These are phyloP conservation scores for Rostratula benghalensis DNA, from an alignment of 2,113 vertebrate species.

Conservation along the genomic window DNA sequence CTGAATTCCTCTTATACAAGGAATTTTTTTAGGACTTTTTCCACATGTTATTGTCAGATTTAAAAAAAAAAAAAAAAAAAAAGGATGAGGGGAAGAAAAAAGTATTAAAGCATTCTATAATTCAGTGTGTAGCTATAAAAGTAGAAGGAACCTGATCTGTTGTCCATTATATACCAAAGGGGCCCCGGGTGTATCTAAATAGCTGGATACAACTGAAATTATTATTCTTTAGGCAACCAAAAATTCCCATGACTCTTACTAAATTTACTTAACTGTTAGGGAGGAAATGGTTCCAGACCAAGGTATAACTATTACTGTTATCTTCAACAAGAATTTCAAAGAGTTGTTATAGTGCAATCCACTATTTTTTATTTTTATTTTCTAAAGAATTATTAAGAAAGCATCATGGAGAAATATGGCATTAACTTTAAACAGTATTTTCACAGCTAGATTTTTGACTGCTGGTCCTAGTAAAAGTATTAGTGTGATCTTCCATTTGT, in stretches of 20 bases:
- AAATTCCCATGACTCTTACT: not conserved
- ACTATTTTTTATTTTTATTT: not conserved
- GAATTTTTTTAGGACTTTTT: not conserved
- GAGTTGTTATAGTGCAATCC: not conserved
- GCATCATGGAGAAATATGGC: not conserved
- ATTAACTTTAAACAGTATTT: not conserved
- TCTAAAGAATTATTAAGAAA: not conserved
- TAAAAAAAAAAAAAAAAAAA: not conserved
- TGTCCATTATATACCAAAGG: not conserved
- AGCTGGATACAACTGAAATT: not conserved
- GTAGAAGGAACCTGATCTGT: not conserved
- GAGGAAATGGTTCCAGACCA: not conserved
- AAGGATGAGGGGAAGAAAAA: accelerated
- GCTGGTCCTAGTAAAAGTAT: not conserved
- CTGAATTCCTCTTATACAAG: not conserved
- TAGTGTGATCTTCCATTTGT: not conserved
- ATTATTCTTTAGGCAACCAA: not conserved
- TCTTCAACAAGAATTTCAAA: not conserved
- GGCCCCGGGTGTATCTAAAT: not conserved
- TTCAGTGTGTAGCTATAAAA: not conserved
- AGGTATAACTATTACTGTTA: not conserved
- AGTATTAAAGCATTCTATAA: not conserved
- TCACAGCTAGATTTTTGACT: not conserved
- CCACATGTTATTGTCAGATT: not conserved
- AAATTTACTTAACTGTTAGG: not conserved